phyloP scores from a whole-genome alignment of 2,797 vertebrate genomes.

The Sebastes hopkinsi region DNA sequence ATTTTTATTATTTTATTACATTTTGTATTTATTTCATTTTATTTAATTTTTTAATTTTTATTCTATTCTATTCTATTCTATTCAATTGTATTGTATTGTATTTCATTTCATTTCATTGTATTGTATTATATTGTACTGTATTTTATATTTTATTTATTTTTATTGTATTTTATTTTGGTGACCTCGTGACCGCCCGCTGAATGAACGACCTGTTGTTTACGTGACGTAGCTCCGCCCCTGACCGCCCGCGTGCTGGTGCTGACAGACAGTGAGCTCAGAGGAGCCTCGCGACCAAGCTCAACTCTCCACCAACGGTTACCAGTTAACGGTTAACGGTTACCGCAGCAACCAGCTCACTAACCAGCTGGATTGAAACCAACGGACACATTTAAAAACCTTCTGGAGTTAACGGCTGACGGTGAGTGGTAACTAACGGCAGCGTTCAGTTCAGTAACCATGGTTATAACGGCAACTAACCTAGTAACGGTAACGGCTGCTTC shows the following conservation, averaged over 20 bases:
- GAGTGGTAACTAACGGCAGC: neutral
- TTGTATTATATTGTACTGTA: no score
- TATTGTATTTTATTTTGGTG: neutral
- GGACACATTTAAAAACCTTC: neutral
- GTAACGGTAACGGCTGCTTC: neutral
- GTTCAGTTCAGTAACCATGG: no score
- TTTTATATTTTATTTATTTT: neutral
- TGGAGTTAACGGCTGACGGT: slow-evolving; percentile 24
- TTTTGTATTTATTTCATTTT: no score
- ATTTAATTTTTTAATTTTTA: neutral
- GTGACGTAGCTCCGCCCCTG: slow-evolving; percentile 46
- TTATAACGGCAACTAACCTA: no score
- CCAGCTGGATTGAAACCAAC: neutral
- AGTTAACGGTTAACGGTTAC: neutral
- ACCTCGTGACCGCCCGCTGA: slow-evolving; percentile 5
- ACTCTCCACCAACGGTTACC: neutral
- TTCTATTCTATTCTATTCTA: neutral
- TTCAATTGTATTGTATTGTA: neutral
- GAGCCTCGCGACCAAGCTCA: slow-evolving; percentile 17
- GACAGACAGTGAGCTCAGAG: neutral
- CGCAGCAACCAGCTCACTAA: neutral
- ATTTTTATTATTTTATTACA: no score
- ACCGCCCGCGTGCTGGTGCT: slow-evolving; percentile 55
- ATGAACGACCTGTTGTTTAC: slow-evolving; percentile 31
- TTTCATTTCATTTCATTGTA: no score